Percentiles rank a stretch among this genome's conserved stretches.
These are phyloP conservation scores for Mormyrus lacerda DNA, from an alignment of 2,113 vertebrate genomes.

Conservation along the genomic window DNA sequence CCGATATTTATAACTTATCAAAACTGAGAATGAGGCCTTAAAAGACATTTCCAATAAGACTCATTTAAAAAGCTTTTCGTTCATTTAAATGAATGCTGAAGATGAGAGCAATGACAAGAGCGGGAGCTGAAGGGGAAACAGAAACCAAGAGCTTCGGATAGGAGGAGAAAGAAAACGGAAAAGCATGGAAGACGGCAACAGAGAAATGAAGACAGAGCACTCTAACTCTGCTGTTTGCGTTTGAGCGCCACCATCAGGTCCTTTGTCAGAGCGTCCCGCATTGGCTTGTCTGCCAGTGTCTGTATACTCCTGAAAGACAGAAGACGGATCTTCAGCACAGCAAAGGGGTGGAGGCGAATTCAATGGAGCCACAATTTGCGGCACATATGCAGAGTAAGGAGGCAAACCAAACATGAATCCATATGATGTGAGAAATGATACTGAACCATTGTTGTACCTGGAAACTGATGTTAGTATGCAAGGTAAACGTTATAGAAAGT, in stretches of 20 bases:
- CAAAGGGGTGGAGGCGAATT: not conserved
- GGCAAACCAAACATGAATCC: not conserved
- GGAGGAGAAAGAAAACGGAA: not conserved
- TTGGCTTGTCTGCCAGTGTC: conserved; percentile 86
- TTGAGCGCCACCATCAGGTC: conserved; percentile 92
- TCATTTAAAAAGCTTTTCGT: conserved; percentile 33
- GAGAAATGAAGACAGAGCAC: not conserved
- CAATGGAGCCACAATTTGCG: not conserved
- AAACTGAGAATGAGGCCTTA: conserved; percentile 48
- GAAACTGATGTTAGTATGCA: not conserved
- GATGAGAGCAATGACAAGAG: conserved; percentile 47
- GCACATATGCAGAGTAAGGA: not conserved
- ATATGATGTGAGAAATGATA: not conserved
- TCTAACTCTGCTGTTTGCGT: conserved; percentile 89
- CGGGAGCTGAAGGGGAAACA: conserved; percentile 10
- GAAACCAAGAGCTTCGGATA: conserved; percentile 4
- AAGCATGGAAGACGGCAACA: not conserved
- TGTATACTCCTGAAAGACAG: conserved; percentile 78
- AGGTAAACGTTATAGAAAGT: not conserved
- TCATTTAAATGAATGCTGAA: conserved; percentile 49
- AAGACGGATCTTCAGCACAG: not conserved
- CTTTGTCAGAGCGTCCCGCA: conserved; percentile 90
- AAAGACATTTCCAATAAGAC: conserved; percentile 41
- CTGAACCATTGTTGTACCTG: not conserved
- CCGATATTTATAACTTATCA: conserved; percentile 42